Evolutionary conservation across 1,140 invertebrate genomes (phyloP), one percentile per base, ranked within the genome.

Genomic region (Mamestra configurata): DNA sequence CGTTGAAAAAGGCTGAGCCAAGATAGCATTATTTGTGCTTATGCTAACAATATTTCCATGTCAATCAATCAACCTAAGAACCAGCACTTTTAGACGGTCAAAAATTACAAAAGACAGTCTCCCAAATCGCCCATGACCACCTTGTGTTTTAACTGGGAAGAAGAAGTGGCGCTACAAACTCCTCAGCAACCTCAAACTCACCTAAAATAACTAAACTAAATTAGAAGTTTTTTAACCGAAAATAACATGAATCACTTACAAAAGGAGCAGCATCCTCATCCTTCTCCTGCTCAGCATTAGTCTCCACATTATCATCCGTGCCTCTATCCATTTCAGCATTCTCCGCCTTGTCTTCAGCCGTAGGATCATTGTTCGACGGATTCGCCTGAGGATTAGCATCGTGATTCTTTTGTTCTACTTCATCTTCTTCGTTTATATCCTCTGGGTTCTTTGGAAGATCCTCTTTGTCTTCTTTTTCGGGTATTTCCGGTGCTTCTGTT

Each of bases 391-490:
- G 93, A 64, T 96, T 92, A 15, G 92, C 96, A 80, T 97, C 96
- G 7, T 98, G 96, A 87, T 98, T 97, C 87, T 98, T 97, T 84
- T 98, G 91, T 94, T 97, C 90, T 83, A 86, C 83, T 95, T 97
- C 84, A 95, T 97, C 88, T 86, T 95, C 89, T 59, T 95, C 91
- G 7, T 95, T 91, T 77, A 95, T 90, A 55, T 94, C 84, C n/a
- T 96, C 93, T 8, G 87, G 87, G 68, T 94, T 95, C 64, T 92
- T 91, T 13, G 93, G 92, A 5, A 95, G 89, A 6, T 96, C 93
- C 22, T 95, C 93, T 64, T 95, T 78, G 15, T 81, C 51, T 40
- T 31, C 70, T 55, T 92, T 86, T 84, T 94, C 85, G 51, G 88
- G 81, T 37, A 92, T 86, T 72, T 81, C 46, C 3, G 71, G 43